Conservation (phyloP, 1,140 invertebrate genomes). For the Temnothorax nylanderi region DNA sequence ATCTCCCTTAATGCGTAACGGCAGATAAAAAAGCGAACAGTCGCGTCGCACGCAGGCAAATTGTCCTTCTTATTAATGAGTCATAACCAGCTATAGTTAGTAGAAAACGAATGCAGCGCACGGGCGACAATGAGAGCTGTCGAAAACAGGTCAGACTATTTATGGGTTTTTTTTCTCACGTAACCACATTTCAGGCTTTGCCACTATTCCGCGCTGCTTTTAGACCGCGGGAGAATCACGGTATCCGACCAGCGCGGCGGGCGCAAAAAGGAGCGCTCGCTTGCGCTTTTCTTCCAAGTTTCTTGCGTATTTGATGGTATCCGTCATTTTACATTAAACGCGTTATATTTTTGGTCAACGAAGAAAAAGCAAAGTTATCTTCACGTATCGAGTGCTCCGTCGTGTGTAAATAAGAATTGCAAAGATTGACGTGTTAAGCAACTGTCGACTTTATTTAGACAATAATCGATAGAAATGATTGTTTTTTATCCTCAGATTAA, state of each 20-base stretch:
- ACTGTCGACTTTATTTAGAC: not conserved
- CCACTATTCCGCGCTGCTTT: conserved; percentile 44
- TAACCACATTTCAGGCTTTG: conserved; percentile 31
- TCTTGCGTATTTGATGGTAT: conserved; percentile 22
- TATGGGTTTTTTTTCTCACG: conserved; percentile 50
- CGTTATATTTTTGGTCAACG: not conserved
- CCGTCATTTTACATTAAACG: conserved; percentile 39
- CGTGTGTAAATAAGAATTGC: not conserved
- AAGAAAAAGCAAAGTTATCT: conserved; percentile 1
- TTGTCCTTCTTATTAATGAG: conserved; percentile 66
- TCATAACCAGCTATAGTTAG: conserved; percentile 10
- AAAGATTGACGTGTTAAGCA: not conserved
- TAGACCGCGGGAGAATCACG: conserved; percentile 58
- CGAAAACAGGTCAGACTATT: conserved; percentile 73
- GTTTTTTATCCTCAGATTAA: not conserved
- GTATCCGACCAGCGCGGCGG: conserved; percentile 26
- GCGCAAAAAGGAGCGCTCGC: conserved; percentile 49
- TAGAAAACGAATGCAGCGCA: conserved; percentile 57
- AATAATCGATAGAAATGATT: not conserved
- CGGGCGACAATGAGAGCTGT: conserved; percentile 65
- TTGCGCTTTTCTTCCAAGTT: conserved; percentile 44
- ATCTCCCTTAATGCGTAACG: not conserved
- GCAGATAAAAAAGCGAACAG: conserved; percentile 5
- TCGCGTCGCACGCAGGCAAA: conserved; percentile 53
- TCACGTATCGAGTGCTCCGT: not conserved